These are phyloP conservation scores for Halocaridina rubra DNA, from an alignment of 2,888 invertebrate genomes.

Conservation along the genomic window DNA sequence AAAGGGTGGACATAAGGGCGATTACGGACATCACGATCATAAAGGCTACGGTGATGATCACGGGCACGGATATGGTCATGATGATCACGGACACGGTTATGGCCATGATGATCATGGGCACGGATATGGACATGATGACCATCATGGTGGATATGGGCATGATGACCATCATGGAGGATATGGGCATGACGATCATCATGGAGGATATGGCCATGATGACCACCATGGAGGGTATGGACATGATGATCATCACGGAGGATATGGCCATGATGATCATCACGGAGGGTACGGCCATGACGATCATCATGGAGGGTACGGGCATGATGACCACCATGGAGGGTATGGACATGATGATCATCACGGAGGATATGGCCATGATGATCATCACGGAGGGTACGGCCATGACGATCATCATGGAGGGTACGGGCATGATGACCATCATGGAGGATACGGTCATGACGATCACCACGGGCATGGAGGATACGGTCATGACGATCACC, in stretches of 20 bases:
- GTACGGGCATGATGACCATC: background rate
- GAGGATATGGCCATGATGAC: constrained; percentile 40
- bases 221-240: constrained; percentile 21
- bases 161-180: constrained; percentile 5
- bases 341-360: background rate
- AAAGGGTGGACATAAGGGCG: constrained; percentile 48
- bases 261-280: background rate
- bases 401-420: constrained; percentile 14
- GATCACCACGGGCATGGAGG: background rate
- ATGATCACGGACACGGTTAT: constrained; percentile 68
- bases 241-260: constrained; percentile 24
- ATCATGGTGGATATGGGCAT: constrained; percentile 13
- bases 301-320: constrained; percentile 1
- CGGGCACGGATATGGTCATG: constrained; percentile 68
- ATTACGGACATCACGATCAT: constrained; percentile 38
- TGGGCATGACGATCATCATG: constrained; percentile 1
- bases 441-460: background rate
- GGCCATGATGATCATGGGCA: constrained; percentile 30
- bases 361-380: constrained; percentile 32
- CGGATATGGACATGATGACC: constrained; percentile 30
- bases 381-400: constrained; percentile 15
- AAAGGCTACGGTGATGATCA: constrained; percentile 26
- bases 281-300: constrained; percentile 37
- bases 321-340: constrained; percentile 15
- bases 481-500: constrained; percentile 7